These are phyloP conservation scores for Hymenopus coronatus DNA, from an alignment of 2,888 invertebrate species.

Conservation along the genomic window DNA sequence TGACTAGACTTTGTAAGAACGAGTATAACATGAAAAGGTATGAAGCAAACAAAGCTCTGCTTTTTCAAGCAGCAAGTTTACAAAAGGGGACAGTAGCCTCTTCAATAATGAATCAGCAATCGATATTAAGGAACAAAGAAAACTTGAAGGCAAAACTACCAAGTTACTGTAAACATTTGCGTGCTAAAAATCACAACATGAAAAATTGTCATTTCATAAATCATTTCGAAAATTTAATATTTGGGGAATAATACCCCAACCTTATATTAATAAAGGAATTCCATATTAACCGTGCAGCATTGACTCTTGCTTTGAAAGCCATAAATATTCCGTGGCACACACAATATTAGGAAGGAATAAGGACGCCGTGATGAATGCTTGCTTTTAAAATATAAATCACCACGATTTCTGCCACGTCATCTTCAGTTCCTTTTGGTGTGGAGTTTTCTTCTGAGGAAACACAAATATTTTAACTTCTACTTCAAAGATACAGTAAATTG, in stretches of 20 bases:
- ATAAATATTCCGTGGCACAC: background rate
- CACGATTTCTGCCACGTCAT: too few relatives aligned
- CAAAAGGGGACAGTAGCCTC: background rate
- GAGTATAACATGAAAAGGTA: background rate
- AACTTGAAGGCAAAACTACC: background rate
- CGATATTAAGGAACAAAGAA: background rate
- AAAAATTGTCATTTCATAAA: background rate
- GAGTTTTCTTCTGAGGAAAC: too few relatives aligned
- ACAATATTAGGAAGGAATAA: background rate
- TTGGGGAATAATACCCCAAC: background rate
- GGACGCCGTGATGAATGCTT: background rate
- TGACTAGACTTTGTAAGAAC: background rate
- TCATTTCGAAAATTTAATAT: background rate
- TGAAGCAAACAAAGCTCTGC: background rate
- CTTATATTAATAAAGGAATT: background rate
- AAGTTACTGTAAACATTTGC: background rate
- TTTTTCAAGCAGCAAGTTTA: background rate
- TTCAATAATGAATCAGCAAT: background rate
- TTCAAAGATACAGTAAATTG: too few relatives aligned
- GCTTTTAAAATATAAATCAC: too few relatives aligned
- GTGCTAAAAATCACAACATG: background rate
- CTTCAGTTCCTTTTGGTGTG: too few relatives aligned
- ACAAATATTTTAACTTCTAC: too few relatives aligned
- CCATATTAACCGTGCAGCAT: background rate
- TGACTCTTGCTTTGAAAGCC: background rate